A percentile compares a stretch with the other conserved stretches of the same genome.
These are phyloP conservation scores for Caenorhabditis sinica DNA, from an alignment of 2,888 invertebrate genomes.

Conservation along the genomic window DNA sequence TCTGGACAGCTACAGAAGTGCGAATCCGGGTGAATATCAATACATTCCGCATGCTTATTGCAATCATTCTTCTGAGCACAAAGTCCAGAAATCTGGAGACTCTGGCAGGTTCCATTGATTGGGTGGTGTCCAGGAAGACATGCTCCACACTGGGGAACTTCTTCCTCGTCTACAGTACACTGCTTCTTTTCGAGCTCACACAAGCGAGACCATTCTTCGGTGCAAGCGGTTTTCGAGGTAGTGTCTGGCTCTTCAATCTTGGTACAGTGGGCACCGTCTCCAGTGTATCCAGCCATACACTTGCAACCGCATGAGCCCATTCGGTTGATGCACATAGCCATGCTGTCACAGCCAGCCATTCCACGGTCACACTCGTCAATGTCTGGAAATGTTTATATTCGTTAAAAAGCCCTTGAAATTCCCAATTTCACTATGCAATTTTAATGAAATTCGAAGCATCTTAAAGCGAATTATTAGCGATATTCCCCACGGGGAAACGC, in stretches of 20 bases:
- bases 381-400: slow-evolving; percentile 56
- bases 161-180: slow-evolving; percentile 81
- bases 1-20: slow-evolving; percentile 89
- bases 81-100: slow-evolving; percentile 76
- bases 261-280: slow-evolving; percentile 75
- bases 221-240: slow-evolving; percentile 67
- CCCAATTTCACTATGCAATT: too few species aligned
- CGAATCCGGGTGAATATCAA: slow-evolving; percentile 79
- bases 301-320: slow-evolving; percentile 89
- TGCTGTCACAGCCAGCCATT: slow-evolving; percentile 74
- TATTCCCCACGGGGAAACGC: too few species aligned
- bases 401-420: too few species aligned
- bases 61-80: slow-evolving; percentile 80
- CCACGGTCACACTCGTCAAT: slow-evolving; percentile 77
- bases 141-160: slow-evolving; percentile 81
- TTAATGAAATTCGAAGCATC: too few species aligned
- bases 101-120: slow-evolving; percentile 79
- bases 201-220: slow-evolving; percentile 77
- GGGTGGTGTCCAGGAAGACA: slow-evolving; percentile 81
- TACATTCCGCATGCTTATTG: slow-evolving; percentile 81
- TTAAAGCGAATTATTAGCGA: too few species aligned
- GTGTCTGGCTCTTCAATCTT: slow-evolving; percentile 23
- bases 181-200: slow-evolving; percentile 80
- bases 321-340: slow-evolving; percentile 77
- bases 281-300: slow-evolving; percentile 87